These are phyloP conservation scores for Erythrocercus mccallii DNA, from an alignment of 2,113 vertebrate species.

Conservation along the genomic window DNA sequence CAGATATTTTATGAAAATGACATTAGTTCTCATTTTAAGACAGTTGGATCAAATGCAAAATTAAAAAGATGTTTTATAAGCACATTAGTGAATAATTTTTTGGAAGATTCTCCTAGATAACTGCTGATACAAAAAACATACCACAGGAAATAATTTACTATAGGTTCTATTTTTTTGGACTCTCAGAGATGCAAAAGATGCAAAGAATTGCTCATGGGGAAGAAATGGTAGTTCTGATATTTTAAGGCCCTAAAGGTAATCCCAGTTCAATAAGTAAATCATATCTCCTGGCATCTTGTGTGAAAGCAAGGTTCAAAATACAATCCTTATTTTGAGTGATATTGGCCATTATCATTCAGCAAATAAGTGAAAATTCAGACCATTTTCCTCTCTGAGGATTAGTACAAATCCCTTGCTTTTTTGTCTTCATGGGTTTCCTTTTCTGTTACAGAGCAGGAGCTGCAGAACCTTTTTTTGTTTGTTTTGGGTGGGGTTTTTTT, in stretches of 20 bases:
- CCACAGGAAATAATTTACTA: background rate
- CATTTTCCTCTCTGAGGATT: background rate
- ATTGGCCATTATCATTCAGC: background rate
- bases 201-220: background rate
- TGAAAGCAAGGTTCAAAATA: background rate
- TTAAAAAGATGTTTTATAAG: background rate
- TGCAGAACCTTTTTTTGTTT: background rate
- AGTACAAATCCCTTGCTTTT: background rate
- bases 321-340: background rate
- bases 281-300: background rate
- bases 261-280: background rate
- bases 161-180: background rate
- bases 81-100: background rate
- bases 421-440: background rate
- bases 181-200: background rate
- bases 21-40: background rate
- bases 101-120: background rate
- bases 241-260: background rate
- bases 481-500: background rate
- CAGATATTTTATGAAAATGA: background rate
- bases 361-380: background rate
- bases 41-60: background rate
- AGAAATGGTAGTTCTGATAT: background rate
- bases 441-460: background rate
- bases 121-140: background rate